These are phyloP conservation scores for Benthochromis sp. DNA, from an alignment of 2,113 vertebrate species.

Conservation along the genomic window DNA sequence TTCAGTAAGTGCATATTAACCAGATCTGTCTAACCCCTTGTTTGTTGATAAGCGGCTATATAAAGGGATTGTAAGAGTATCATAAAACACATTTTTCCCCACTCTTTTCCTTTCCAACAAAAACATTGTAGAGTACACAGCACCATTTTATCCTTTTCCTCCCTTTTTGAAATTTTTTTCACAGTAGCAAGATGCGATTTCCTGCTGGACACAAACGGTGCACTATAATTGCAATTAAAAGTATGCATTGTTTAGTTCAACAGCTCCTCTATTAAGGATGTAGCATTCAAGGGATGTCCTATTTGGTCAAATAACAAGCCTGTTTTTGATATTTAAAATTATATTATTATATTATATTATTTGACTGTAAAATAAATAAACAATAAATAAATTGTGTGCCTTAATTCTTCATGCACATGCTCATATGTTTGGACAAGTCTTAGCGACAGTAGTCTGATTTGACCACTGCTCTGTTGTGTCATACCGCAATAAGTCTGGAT, in stretches of 20 bases:
- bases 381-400: background rate
- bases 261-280: background rate
- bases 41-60: constrained; percentile 20
- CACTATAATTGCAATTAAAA: background rate
- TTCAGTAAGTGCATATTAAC: background rate
- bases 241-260: background rate
- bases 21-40: background rate
- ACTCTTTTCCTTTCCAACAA: background rate
- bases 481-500: background rate
- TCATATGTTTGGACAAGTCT: background rate
- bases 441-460: background rate
- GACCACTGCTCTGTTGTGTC: background rate
- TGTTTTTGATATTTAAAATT: background rate
- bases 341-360: background rate
- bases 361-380: background rate
- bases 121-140: background rate
- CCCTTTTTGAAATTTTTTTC: background rate
- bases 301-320: background rate
- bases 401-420: background rate
- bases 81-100: background rate
- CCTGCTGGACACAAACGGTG: background rate
- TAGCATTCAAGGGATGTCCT: background rate
- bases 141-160: background rate
- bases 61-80: background rate
- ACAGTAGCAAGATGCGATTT: constrained; percentile 4